Conservation (phyloP, 2,888 invertebrate species). For the Muscina levida region DNA sequence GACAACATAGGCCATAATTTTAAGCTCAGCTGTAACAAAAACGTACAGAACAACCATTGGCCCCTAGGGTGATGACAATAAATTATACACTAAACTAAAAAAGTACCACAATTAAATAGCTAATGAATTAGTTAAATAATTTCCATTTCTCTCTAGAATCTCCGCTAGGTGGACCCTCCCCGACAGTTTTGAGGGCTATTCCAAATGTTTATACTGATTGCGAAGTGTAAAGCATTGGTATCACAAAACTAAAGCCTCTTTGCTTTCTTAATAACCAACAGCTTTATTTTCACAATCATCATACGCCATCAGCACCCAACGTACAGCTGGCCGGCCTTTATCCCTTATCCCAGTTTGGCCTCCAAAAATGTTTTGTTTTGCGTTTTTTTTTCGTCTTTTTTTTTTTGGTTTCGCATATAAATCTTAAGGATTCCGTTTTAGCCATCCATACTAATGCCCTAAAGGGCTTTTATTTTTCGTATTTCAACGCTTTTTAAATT, state of each 20-base stretch:
- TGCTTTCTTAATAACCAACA: slow-evolving; percentile 10
- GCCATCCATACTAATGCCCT: slow-evolving; percentile 42
- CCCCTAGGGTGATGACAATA: neutral
- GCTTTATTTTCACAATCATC: neutral
- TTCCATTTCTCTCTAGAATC: no score
- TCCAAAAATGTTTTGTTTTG: slow-evolving; percentile 6
- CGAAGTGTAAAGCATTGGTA: neutral
- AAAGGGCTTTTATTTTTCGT: slow-evolving; percentile 46
- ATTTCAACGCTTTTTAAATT: slow-evolving; percentile 20
- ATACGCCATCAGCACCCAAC: no score
- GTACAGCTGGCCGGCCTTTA: no score
- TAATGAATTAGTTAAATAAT: no score
- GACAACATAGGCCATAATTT: no score
- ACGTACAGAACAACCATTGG: no score
- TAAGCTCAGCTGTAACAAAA: no score
- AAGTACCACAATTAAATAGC: no score
- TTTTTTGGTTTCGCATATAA: slow-evolving; percentile 44
- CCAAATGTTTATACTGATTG: no score
- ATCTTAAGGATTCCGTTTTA: slow-evolving; percentile 56
- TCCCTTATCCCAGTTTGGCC: neutral
- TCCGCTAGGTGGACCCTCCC: no score
- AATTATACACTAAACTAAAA: no score
- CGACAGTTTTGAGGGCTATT: no score
- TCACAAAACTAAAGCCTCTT: slow-evolving; percentile 25
- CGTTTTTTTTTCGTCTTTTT: slow-evolving; percentile 14